phyloP scores from a whole-genome alignment of 2,888 invertebrate species.

The Cacoxenus indagator region DNA sequence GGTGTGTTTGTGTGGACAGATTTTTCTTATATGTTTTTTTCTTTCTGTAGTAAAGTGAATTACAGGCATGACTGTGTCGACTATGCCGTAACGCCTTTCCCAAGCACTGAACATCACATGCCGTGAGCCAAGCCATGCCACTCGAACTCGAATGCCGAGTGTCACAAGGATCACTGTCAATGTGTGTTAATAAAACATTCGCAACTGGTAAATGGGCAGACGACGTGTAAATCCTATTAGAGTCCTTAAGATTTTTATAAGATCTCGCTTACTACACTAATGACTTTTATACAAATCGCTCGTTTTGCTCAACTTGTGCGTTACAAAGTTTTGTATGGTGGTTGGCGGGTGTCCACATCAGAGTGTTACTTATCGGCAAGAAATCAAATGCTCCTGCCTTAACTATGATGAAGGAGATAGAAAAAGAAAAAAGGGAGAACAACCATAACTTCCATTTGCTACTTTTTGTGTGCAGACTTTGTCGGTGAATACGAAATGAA shows the following conservation, averaged over 20 bases:
- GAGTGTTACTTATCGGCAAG: too few relatives aligned
- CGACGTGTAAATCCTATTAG: slow-evolving; percentile 44
- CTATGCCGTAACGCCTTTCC: background rate
- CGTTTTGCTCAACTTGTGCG: background rate
- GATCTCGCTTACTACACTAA: slow-evolving; percentile 64
- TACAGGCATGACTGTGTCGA: slow-evolving; percentile 17
- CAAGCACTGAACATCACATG: slow-evolving; percentile 25
- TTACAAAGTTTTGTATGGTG: background rate
- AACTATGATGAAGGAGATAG: too few relatives aligned
- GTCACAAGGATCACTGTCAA: too few relatives aligned
- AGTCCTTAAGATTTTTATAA: slow-evolving; percentile 50
- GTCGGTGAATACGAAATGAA: too few relatives aligned
- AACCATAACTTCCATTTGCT: too few relatives aligned
- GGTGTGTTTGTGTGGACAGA: background rate
- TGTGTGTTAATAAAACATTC: background rate
- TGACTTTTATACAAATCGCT: slow-evolving; percentile 50
- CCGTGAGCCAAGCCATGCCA: slow-evolving; percentile 6
- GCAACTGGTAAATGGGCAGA: background rate
- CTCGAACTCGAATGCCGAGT: slow-evolving; percentile 8
- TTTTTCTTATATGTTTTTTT: background rate
- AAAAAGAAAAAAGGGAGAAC: too few relatives aligned
- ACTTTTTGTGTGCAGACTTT: too few relatives aligned
- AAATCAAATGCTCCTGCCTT: too few relatives aligned
- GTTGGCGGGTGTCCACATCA: background rate
- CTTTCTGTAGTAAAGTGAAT: slow-evolving; percentile 16